Conservation (phyloP, 2,797 vertebrate species). For the Eremophila alpestris region DNA sequence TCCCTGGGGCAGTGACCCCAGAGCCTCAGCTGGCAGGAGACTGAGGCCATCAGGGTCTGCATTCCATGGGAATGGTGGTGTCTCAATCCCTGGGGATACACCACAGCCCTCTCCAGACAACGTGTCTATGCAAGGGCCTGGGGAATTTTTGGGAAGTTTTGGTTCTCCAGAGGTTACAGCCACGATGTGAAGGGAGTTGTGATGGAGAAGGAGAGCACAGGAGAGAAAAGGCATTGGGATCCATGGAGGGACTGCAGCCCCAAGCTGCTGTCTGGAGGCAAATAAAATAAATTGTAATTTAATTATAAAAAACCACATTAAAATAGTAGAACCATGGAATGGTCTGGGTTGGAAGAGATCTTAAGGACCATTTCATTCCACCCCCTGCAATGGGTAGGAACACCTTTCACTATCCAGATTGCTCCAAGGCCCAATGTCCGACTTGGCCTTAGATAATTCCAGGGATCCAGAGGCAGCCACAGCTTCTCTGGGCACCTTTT, state of each 20-base stretch:
- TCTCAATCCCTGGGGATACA: background rate
- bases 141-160: background rate
- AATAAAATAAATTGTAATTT: background rate
- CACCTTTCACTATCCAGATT: too few species aligned
- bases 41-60: background rate
- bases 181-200: background rate
- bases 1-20: background rate
- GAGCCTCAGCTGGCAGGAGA: background rate
- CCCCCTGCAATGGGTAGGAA: too few species aligned
- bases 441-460: too few species aligned
- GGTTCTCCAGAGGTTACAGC: background rate
- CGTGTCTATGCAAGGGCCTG: background rate
- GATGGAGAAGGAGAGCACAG: background rate
- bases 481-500: fast-evolving
- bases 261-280: background rate
- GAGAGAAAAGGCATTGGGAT: background rate
- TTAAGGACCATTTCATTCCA: too few species aligned
- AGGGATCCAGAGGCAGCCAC: too few species aligned
- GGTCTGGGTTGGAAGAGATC: too few species aligned
- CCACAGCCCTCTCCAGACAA: fast-evolving
- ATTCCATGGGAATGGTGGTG: background rate
- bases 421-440: too few species aligned
- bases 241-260: background rate
- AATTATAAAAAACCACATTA: fast-evolving
- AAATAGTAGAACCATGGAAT: too few species aligned